Evolutionary conservation across 2,797 vertebrate species (phyloP).

Genomic region (Xiphophorus birchmanni): DNA sequence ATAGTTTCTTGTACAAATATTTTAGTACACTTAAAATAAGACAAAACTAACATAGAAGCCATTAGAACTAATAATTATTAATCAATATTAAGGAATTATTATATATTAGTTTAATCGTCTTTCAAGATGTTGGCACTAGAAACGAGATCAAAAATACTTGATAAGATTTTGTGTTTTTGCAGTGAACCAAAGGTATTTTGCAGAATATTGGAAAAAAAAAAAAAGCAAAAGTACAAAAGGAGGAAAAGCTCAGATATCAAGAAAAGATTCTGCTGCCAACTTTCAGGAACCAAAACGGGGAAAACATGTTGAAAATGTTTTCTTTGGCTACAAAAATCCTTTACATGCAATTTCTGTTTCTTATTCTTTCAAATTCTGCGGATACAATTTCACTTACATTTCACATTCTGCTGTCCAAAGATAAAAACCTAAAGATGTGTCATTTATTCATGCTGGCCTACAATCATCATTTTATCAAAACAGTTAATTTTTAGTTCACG

Average conservation of each 20-base stretch:
- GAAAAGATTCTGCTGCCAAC: neutral
- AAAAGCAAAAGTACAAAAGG: neutral
- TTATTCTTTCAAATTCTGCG: neutral
- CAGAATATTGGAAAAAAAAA: neutral
- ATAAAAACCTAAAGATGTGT: neutral
- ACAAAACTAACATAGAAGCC: too few species aligned
- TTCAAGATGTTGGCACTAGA: too few species aligned
- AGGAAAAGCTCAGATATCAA: neutral
- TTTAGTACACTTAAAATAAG: too few species aligned
- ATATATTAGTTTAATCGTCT: too few species aligned
- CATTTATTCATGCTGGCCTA: neutral
- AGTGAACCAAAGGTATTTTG: neutral
- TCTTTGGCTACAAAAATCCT: neutral
- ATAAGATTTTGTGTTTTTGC: too few species aligned
- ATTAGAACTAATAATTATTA: too few species aligned
- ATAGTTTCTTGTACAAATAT: too few species aligned
- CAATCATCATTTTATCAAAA: neutral
- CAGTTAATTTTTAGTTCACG: neutral
- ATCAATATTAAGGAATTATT: too few species aligned
- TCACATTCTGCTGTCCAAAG: neutral
- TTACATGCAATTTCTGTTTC: neutral
- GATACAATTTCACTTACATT: neutral
- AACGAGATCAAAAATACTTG: too few species aligned
- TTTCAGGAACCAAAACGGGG: neutral
- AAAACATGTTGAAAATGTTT: neutral